These are phyloP conservation scores for Tachystola acroxantha DNA, from an alignment of 2,888 invertebrate species.

Conservation along the genomic window DNA sequence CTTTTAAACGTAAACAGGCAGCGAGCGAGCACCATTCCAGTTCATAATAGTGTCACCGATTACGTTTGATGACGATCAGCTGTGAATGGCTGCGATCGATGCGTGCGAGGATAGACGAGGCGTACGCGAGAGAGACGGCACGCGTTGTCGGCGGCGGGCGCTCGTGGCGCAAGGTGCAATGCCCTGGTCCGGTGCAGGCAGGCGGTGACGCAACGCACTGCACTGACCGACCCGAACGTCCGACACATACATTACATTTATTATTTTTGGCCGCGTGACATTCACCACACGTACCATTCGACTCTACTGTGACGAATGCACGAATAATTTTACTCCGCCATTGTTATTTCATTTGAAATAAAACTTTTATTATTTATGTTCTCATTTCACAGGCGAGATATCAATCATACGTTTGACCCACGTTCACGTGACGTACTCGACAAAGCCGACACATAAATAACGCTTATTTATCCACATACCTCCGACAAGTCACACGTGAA, in stretches of 20 bases:
- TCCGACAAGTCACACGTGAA: constrained; percentile 29
- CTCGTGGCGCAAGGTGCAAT: constrained; percentile 58
- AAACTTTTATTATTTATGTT: constrained; percentile 29
- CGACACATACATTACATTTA: constrained; percentile 34
- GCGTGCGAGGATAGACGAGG: constrained; percentile 33
- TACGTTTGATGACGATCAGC: constrained; percentile 53
- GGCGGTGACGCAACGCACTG: constrained; percentile 31
- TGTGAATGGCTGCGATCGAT: constrained; percentile 58
- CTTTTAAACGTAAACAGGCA: constrained; percentile 8
- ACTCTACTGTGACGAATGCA: constrained; percentile 43
- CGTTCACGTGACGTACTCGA: constrained; percentile 29
- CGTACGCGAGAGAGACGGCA: constrained; percentile 30
- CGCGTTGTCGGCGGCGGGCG: constrained; percentile 19
- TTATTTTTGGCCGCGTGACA: constrained; percentile 69
- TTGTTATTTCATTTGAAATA: constrained; percentile 30
- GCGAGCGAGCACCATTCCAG: constrained; percentile 10
- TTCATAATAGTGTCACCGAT: constrained; percentile 20
- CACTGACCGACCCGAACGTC: constrained; percentile 56
- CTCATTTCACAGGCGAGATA: constrained; percentile 27
- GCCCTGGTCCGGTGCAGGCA: constrained; percentile 58
- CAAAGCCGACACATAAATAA: constrained; percentile 20
- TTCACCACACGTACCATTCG: constrained; percentile 50
- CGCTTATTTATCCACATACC: constrained; percentile 28
- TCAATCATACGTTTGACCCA: constrained; percentile 37
- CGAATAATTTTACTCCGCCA: constrained; percentile 35